Conservation (phyloP, 1,140 invertebrate genomes). For the Helicoverpa armigera region DNA sequence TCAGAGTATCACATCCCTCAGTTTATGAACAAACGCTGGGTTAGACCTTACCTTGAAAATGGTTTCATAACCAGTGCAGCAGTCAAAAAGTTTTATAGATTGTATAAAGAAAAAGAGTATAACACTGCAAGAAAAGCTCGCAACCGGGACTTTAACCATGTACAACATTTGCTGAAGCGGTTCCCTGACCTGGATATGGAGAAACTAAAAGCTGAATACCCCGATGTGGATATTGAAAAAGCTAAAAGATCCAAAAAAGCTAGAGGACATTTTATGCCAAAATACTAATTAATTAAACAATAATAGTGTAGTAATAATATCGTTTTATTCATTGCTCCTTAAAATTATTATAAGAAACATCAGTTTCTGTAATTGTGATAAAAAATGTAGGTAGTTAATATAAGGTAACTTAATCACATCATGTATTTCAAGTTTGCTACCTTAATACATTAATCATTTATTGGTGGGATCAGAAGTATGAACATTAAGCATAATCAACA, state of each 20-base stretch:
- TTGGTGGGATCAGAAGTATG: not conserved
- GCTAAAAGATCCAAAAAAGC: constrained; percentile 86
- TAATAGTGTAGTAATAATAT: not conserved
- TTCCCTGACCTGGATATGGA: constrained; percentile 93
- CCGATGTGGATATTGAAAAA: constrained; percentile 91
- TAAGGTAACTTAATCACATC: too few species aligned
- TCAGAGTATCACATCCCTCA: constrained; percentile 73
- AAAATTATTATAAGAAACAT: not conserved
- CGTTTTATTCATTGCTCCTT: constrained; percentile 25
- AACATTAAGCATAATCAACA: not conserved
- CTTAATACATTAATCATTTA: not conserved
- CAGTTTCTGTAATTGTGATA: too few species aligned
- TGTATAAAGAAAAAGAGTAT: constrained; percentile 90
- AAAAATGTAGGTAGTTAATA: too few species aligned
- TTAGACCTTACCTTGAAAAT: constrained; percentile 87
- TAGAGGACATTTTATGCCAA: constrained; percentile 88
- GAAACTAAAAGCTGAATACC: constrained; percentile 91
- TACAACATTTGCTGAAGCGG: constrained; percentile 89
- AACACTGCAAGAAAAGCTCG: constrained; percentile 86
- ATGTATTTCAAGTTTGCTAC: too few species aligned
- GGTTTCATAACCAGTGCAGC: constrained; percentile 87
- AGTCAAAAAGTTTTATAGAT: constrained; percentile 88
- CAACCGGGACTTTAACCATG: constrained; percentile 89
- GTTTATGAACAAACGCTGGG: constrained; percentile 88
- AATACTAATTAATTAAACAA: constrained; percentile 75